Conservation (phyloP, 1,140 invertebrate genomes). For the Sitophilus oryzae region DNA sequence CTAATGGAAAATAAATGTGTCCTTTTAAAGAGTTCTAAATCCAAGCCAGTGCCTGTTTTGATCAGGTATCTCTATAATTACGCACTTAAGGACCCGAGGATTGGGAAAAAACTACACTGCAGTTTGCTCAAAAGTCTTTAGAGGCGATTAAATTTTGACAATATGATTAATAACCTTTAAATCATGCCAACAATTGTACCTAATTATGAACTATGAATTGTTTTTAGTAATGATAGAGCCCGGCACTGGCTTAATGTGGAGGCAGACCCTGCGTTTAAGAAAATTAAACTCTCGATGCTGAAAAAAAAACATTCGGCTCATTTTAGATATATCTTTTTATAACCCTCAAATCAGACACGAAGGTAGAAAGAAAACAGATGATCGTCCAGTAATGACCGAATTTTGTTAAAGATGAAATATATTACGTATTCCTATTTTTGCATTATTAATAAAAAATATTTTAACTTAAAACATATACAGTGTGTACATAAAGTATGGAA, state of each 20-base stretch:
- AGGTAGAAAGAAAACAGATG: too few species aligned
- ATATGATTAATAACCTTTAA: constrained; percentile 31
- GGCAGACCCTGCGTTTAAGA: constrained; percentile 17
- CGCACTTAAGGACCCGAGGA: constrained; percentile 19
- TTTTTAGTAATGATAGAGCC: constrained; percentile 29
- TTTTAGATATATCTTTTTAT: constrained; percentile 2
- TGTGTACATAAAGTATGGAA: too few species aligned
- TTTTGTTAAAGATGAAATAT: too few species aligned
- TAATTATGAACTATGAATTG: constrained; percentile 27
- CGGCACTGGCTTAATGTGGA: constrained; percentile 14
- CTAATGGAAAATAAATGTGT: constrained; percentile 22
- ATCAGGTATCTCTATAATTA: constrained; percentile 26
- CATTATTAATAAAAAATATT: too few species aligned
- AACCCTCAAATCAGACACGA: too few species aligned
- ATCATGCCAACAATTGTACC: constrained; percentile 28
- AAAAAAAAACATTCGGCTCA: neutral
- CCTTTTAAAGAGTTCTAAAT: constrained; percentile 15
- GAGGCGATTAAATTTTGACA: constrained; percentile 31
- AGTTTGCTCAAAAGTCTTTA: constrained; percentile 30
- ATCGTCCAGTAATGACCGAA: too few species aligned
- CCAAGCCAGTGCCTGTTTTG: constrained; percentile 12
- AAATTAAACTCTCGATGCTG: constrained; percentile 17
- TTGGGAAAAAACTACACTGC: constrained; percentile 17
- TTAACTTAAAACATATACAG: too few species aligned
- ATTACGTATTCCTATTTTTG: too few species aligned